Base-by-base conservation (phyloP, 1,140 invertebrate genomes). In the Mylabris phalerata region DNA sequence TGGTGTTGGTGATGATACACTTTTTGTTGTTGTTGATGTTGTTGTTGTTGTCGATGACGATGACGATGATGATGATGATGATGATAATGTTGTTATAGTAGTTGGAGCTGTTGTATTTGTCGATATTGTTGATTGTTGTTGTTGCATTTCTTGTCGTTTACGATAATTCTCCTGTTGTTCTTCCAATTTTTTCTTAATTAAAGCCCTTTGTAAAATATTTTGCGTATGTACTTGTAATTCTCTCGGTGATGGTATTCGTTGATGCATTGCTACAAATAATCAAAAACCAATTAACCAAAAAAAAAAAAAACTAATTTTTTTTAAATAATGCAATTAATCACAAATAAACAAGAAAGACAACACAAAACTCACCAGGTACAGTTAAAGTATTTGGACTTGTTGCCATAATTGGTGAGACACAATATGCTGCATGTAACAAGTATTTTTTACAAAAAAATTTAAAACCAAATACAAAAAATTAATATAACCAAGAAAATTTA, bases 161-260 rank as follows among this genome's bases (percentile, higher is more conserved):
- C 87, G 80, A 70, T 80, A 90, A 69, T 90, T 89, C 70, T 91
- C 89, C 49, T 84, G 82, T 73, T 92, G 89, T 67, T 92, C 89
- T 72, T 92, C 89, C 42, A 92, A 76, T 71, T 91, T 90, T 75
- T 89, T 89, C 75, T 92, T 92, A 59, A 92, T 86, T 50, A 92
- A 77, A 27, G 89, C 89, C 65, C 80, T 82, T 73, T 92, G 89
- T 79, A 92, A 84, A 63, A 92, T 90, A 52, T 82, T 82, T 73
- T 92, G 89, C 25, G 89, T 88, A 73, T 90, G 88, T 52, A 83
- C 84, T 55, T 85, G 84, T n/a, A 92, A 72, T 71, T 92, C 89
- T 57, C 89, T 83, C 6, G 89, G 89, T 6, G 89, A 91, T 43
- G 89, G 89, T 59, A 90, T 88, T 63, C 87, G 78, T 61, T 84